A percentile compares a stretch with the other conserved stretches of the same genome.
Evolutionary conservation across 2,888 invertebrate genomes (phyloP).

Genomic region (Agrochola circellaris): DNA sequence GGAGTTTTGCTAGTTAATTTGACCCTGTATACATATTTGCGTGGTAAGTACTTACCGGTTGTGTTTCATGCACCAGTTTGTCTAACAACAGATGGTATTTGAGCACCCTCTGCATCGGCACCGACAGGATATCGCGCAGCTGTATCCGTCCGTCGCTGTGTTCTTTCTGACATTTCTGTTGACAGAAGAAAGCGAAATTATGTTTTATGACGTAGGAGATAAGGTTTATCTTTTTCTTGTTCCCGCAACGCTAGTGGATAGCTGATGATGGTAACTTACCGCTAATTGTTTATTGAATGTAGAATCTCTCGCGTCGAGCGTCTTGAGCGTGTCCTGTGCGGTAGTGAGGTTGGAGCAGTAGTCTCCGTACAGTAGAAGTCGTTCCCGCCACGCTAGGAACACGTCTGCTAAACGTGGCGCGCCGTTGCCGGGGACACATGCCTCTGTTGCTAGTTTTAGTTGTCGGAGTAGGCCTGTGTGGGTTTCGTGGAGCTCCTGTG

Average conservation of each 20-base stretch:
- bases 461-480: slow-evolving; percentile 96
- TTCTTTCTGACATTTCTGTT: slow-evolving; percentile 97
- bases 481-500: slow-evolving; percentile 95
- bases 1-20: no score
- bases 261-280: no score
- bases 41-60: slow-evolving; percentile 90
- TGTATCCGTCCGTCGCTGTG: slow-evolving; percentile 98
- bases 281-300: slow-evolving; percentile 92
- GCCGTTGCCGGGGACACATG: slow-evolving; percentile 88
- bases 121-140: slow-evolving; percentile 98
- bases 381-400: slow-evolving; percentile 97
- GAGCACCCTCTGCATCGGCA: slow-evolving; percentile 99
- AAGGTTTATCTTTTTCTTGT: not conserved
- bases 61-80: slow-evolving; percentile 96
- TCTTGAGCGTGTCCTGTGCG: slow-evolving; percentile 96
- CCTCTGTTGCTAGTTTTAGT: slow-evolving; percentile 93
- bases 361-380: slow-evolving; percentile 97
- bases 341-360: slow-evolving; percentile 98
- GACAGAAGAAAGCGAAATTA: slow-evolving; percentile 46
- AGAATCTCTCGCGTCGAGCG: slow-evolving; percentile 92
- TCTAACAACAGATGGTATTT: slow-evolving; percentile 98
- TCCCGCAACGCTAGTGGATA: no score
- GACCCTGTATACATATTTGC: no score
- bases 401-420: slow-evolving; percentile 93
- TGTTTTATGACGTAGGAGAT: not conserved